A percentile compares a stretch with the other conserved stretches of the same genome.
Conservation (phyloP, 2,113 vertebrate species). For the Zapornia atra region DNA sequence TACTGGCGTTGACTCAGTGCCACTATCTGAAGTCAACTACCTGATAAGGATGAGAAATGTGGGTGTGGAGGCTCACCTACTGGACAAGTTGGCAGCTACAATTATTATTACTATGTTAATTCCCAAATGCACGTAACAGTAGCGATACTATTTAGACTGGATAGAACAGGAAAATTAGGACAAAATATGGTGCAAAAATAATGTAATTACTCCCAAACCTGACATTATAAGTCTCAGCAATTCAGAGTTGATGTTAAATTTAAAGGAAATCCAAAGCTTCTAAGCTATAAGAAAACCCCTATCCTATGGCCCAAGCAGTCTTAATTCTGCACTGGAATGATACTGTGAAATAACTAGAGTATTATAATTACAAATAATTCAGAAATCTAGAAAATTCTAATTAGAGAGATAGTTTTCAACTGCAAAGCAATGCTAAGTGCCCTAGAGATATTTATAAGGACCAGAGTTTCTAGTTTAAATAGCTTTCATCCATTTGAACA, state of each 20-base stretch:
- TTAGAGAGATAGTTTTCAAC: not conserved
- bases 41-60: not conserved
- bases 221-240: not conserved
- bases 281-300: not conserved
- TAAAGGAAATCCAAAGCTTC: not conserved
- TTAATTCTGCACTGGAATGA: not conserved
- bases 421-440: not conserved
- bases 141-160: not conserved
- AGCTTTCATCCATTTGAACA: not conserved
- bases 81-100: not conserved
- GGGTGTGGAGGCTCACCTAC: not conserved
- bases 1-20: not conserved
- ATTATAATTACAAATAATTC: not conserved
- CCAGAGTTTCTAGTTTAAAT: not conserved
- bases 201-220: not conserved
- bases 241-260: not conserved
- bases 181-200: not conserved
- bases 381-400: not conserved
- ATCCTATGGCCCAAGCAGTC: not conserved
- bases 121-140: not conserved
- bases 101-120: rapidly evolving
- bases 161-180: not conserved
- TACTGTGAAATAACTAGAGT: not conserved
- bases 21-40: not conserved
- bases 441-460: not conserved